A percentile compares a stretch with the other conserved stretches of the same genome.
phyloP scores from a whole-genome alignment of 2,888 invertebrate species.

The Aphodius granarius region DNA sequence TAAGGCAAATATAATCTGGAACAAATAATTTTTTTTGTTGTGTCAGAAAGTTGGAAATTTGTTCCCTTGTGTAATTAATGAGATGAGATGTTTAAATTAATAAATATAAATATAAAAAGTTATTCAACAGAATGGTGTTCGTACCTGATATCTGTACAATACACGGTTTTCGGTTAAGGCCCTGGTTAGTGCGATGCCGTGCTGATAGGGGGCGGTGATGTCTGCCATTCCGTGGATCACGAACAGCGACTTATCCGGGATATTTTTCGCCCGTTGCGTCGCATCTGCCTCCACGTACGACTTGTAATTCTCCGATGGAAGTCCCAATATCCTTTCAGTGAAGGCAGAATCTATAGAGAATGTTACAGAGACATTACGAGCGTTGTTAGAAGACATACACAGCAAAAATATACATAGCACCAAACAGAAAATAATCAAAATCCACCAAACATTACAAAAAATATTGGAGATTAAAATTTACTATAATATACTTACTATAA shows the following conservation, averaged over 20 bases:
- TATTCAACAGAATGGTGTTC: too few species aligned
- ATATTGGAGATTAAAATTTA: neutral
- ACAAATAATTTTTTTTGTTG: too few species aligned
- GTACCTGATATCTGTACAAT: slow-evolving; percentile 90
- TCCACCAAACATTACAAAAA: neutral
- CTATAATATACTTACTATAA: slow-evolving; percentile 75
- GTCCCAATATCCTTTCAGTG: slow-evolving; percentile 91
- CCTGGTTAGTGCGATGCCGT: slow-evolving; percentile 86
- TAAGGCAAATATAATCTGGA: too few species aligned
- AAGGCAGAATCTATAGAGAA: slow-evolving; percentile 83
- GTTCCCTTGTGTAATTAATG: too few species aligned
- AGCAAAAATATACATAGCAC: neutral
- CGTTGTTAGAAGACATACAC: neutral
- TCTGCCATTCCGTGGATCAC: slow-evolving; percentile 93
- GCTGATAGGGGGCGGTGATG: slow-evolving; percentile 90
- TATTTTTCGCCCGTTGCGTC: slow-evolving; percentile 83
- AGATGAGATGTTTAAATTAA: too few species aligned
- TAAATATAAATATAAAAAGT: too few species aligned
- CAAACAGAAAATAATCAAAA: neutral
- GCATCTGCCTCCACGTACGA: slow-evolving; percentile 93
- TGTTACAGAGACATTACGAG: too few species aligned
- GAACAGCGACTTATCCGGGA: slow-evolving; percentile 85
- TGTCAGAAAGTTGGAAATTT: too few species aligned
- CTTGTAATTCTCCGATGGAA: slow-evolving; percentile 84
- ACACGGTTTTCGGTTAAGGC: slow-evolving; percentile 86